A percentile compares a stretch with the other conserved stretches of the same genome.
phyloP scores from a whole-genome alignment of 2,888 invertebrate species.

The Tipula vernalis region DNA sequence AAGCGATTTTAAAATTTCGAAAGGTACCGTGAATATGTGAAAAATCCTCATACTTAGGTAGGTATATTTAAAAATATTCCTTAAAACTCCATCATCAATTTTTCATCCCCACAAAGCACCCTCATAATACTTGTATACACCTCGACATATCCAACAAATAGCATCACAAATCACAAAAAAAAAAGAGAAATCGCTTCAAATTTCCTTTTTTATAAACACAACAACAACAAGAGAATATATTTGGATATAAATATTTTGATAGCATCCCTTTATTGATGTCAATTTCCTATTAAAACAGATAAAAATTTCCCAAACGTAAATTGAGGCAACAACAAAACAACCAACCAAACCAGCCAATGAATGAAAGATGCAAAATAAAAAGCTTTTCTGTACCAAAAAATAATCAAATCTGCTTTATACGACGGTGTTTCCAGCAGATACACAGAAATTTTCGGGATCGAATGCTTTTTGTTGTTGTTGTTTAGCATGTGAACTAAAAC shows the following conservation, averaged over 20 bases:
- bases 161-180: not conserved
- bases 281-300: constrained; percentile 10
- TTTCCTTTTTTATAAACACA: constrained; percentile 5
- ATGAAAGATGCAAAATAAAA: not conserved
- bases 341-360: not conserved
- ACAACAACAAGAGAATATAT: not conserved
- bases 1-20: not conserved
- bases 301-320: constrained; percentile 11
- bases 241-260: constrained; percentile 7
- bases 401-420: not conserved
- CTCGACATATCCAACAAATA: not conserved
- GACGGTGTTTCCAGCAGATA: not conserved
- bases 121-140: not conserved
- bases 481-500: not conserved
- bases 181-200: not conserved
- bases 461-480: not conserved
- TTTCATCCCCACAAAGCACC: not conserved
- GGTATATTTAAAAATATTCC: not conserved
- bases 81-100: not conserved
- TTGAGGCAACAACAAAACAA: not conserved
- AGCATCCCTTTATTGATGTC: constrained; percentile 11
- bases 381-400: not conserved
- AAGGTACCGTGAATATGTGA: not conserved
- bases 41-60: not conserved
- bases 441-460: not conserved